Percentiles rank a stretch among this genome's conserved stretches.
phyloP scores from a whole-genome alignment of 2,797 vertebrate genomes.

The Odontamblyopus rebecca region DNA sequence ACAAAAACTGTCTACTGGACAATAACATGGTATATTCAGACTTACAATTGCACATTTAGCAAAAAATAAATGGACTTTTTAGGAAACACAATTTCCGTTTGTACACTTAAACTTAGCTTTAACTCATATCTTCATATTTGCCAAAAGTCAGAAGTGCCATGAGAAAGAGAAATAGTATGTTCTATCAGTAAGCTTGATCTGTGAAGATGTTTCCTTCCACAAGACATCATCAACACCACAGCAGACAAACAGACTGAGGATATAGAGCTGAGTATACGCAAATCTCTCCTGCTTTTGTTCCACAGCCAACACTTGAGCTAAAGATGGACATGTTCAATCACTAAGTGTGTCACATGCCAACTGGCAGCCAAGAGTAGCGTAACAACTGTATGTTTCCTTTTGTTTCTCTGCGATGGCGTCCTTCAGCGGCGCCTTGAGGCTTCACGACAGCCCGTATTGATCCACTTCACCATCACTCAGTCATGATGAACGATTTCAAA shows the following conservation, averaged over 20 bases:
- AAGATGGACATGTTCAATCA: conserved; percentile 61
- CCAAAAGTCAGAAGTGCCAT: no score
- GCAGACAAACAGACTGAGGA: conserved; percentile 32
- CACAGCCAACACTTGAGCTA: conserved; percentile 50
- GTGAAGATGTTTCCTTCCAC: not conserved
- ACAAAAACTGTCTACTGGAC: not conserved
- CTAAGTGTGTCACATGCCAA: conserved; percentile 61
- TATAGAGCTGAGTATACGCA: conserved; percentile 34
- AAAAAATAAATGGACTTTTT: no score
- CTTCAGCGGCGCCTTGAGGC: conserved; percentile 55
- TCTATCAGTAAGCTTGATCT: no score
- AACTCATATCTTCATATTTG: no score
- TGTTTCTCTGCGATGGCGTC: conserved; percentile 63
- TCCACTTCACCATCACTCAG: conserved; percentile 73
- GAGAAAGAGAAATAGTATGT: no score
- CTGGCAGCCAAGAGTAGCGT: conserved; percentile 52
- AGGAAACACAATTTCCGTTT: no score
- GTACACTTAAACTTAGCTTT: no score
- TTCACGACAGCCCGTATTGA: conserved; percentile 69
- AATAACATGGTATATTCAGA: not conserved
- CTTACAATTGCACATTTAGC: not conserved
- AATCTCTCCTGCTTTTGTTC: conserved; percentile 48
- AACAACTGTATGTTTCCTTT: conserved; percentile 68
- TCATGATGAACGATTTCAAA: conserved; percentile 68
- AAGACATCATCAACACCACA: not conserved